A percentile compares a stretch with the other conserved stretches of the same genome.
Evolutionary conservation across 2,888 invertebrate species (phyloP).

Genomic region (Atrina japonica): DNA sequence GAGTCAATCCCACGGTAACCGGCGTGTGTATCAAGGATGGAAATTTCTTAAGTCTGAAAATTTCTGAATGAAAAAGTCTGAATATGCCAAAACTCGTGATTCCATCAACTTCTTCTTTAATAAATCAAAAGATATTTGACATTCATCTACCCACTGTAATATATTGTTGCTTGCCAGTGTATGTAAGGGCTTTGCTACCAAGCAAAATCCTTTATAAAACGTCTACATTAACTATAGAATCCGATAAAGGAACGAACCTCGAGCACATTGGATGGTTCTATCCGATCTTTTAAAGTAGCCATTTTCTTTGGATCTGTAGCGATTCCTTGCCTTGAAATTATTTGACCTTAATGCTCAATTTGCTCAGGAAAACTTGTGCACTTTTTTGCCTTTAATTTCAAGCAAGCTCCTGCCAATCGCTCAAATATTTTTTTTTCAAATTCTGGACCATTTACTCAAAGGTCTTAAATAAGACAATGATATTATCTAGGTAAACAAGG

Average conservation of each 20-base stretch:
- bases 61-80: no score
- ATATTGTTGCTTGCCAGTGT: constrained; percentile 34
- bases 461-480: constrained; percentile 59
- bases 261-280: constrained; percentile 32
- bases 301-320: constrained; percentile 43
- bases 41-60: constrained; percentile 19
- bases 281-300: constrained; percentile 37
- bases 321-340: constrained; percentile 17
- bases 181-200: constrained; percentile 48
- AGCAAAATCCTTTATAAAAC: constrained; percentile 49
- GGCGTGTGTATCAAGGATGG: constrained; percentile 42
- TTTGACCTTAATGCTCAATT: constrained; percentile 24
- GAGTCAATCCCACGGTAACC: constrained; percentile 39
- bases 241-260: constrained; percentile 48
- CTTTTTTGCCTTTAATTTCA: constrained; percentile 44
- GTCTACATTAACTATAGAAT: constrained; percentile 52
- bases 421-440: constrained; percentile 44
- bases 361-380: constrained; percentile 22
- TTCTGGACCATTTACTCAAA: constrained; percentile 50
- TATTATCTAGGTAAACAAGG: constrained; percentile 78
- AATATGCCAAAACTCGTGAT: constrained; percentile 38
- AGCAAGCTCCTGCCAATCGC: constrained; percentile 41
- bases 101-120: constrained; percentile 29
- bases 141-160: constrained; percentile 37
- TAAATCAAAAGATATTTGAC: constrained; percentile 33